Evolutionary conservation across 2,113 vertebrate genomes (phyloP).

Genomic region (Phyllostomus hastatus): DNA sequence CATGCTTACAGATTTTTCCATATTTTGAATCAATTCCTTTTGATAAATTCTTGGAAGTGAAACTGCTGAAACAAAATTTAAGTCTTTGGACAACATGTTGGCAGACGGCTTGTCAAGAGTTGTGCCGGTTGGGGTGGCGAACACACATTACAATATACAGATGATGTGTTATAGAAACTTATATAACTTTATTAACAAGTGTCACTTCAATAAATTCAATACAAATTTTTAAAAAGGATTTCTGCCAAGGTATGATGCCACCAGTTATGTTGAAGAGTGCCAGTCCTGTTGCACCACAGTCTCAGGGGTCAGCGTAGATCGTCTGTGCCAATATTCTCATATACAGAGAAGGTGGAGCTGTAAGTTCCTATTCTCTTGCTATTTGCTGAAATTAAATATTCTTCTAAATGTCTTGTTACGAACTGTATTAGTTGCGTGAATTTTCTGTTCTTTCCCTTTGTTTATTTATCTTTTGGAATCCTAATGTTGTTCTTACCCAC

Average conservation of each 20-base stretch:
- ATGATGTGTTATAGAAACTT: background rate
- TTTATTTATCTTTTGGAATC: background rate
- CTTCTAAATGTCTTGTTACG: background rate
- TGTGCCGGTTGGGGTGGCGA: background rate
- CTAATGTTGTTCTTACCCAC: background rate
- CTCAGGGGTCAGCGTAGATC: background rate
- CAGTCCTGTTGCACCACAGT: background rate
- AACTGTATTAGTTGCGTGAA: background rate
- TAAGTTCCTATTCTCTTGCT: background rate
- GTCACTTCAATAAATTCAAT: background rate
- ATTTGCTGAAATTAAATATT: background rate
- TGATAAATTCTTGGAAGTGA: background rate
- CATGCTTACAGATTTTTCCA: background rate
- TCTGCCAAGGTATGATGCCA: background rate
- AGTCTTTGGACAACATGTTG: background rate
- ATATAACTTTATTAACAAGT: background rate
- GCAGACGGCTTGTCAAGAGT: background rate
- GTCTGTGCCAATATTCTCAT: background rate
- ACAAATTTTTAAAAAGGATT: background rate
- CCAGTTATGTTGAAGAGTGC: background rate
- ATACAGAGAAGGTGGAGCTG: background rate
- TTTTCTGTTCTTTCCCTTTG: background rate
- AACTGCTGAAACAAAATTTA: constrained; percentile 27
- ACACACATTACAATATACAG: background rate
- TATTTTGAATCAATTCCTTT: constrained; percentile 36